Base-by-base conservation (phyloP, 2,888 invertebrate genomes). In the Stenodera caucasica region DNA sequence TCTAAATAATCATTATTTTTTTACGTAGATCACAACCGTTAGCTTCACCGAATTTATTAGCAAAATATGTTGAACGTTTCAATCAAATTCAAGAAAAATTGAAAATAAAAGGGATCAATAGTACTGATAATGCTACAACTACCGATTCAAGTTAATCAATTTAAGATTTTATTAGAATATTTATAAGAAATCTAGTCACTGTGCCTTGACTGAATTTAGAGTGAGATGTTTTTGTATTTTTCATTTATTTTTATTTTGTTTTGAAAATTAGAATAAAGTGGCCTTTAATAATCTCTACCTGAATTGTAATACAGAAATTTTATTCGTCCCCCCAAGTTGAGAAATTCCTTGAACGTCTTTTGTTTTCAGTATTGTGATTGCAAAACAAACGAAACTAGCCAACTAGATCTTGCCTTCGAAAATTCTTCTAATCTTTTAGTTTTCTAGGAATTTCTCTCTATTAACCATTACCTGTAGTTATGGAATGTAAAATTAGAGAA, bases 61-160 rank as follows among this genome's bases (percentile, higher is more conserved):
- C 75, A 14, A 74, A 78, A 53, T 80, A 79, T 58, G 68, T 76
- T 6, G 79, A 80, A 49, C 69, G 80, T 61, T 77, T 80, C 56
- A 77, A 80, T 57, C 74, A 76, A 60, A 78, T 81, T 11, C 78
- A 80, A 66, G 76, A 79, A 56, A 76, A 73, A 60, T 69, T 40
- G 18, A 8, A 18, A 40, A 1, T 40, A 18, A 40, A 40, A 40
- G 9, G 18, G 40, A 18, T 80, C 49, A 78, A 70, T 26, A 52
- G 68, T 14, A 64, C 60, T 7, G 50, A 64, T 5, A 63, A 18
- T 58, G 9, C 57, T 58, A 55, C 61, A 54, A 49, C 57, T 54
- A 18, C 40, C 3, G 40, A 40, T 40, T 53, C 66, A 52, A 63
- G 14, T 61, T 45, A 56, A 9, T 15, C 15, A n/a, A n/a, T n/a